Conservation (phyloP, 2,797 vertebrate species). For the Chromobotia macracanthus region DNA sequence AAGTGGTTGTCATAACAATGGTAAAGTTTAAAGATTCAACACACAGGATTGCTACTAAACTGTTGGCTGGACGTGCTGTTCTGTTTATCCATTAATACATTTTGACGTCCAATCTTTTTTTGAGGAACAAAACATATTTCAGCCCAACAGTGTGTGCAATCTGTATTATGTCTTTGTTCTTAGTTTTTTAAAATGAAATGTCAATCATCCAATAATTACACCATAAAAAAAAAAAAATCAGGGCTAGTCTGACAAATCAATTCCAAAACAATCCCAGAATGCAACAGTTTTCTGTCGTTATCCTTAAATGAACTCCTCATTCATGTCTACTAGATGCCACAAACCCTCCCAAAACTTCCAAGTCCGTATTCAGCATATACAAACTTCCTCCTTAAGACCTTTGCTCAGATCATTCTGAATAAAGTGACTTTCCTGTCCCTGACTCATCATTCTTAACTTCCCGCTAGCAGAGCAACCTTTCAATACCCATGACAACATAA, state of each 20-base stretch:
- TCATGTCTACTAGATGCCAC: neutral
- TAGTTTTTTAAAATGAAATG: too few relatives aligned
- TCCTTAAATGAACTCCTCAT: neutral
- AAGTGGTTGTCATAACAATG: neutral
- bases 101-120: too few relatives aligned
- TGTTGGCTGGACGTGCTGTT: neutral
- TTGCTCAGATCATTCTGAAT: neutral
- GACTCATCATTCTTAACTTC: neutral
- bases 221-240: too few relatives aligned
- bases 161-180: neutral
- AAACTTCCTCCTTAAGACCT: neutral
- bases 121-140: too few relatives aligned
- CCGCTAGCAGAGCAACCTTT: neutral
- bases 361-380: too few relatives aligned
- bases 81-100: neutral
- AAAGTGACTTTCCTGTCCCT: neutral
- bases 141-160: too few relatives aligned
- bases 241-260: neutral
- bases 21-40: neutral
- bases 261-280: neutral
- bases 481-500: constrained; percentile 13
- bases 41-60: neutral
- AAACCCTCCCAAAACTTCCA: too few relatives aligned
- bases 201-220: too few relatives aligned
- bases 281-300: neutral